These are phyloP conservation scores for Anguilla obscura DNA, from an alignment of 2,797 vertebrate species.

Conservation along the genomic window DNA sequence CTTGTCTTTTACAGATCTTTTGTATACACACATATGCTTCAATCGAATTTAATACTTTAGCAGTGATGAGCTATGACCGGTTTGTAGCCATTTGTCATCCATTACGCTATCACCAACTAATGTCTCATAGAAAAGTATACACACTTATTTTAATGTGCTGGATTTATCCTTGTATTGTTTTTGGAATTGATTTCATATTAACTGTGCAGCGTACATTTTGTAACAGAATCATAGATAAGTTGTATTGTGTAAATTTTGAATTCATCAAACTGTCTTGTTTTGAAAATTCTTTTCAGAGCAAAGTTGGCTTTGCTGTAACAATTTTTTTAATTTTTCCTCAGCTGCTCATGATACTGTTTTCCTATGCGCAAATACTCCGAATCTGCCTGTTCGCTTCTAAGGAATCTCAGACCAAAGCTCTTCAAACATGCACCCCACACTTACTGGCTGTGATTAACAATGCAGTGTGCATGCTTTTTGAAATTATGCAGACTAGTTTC, in stretches of 20 bases:
- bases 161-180: constrained; percentile 52
- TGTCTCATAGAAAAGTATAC: constrained; percentile 48
- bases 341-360: constrained; percentile 18
- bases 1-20: constrained; percentile 55
- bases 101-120: constrained; percentile 51
- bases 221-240: constrained; percentile 53
- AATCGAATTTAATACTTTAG: constrained; percentile 58
- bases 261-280: constrained; percentile 5
- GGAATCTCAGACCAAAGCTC: constrained; percentile 9
- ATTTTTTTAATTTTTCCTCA: background rate
- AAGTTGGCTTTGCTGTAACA: background rate
- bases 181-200: constrained; percentile 35
- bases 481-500: background rate
- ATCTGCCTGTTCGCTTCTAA: background rate
- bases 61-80: constrained; percentile 61
- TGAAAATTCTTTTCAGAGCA: constrained; percentile 17
- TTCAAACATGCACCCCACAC: constrained; percentile 24
- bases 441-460: constrained; percentile 10
- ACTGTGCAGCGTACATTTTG: constrained; percentile 43
- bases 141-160: constrained; percentile 51
- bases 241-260: constrained; percentile 46
- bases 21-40: constrained; percentile 55
- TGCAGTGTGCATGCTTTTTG: background rate
- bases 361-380: constrained; percentile 22
- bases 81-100: constrained; percentile 61